phyloP scores from a whole-genome alignment of 2,888 invertebrate genomes.

The Choristoneura rosaceana region DNA sequence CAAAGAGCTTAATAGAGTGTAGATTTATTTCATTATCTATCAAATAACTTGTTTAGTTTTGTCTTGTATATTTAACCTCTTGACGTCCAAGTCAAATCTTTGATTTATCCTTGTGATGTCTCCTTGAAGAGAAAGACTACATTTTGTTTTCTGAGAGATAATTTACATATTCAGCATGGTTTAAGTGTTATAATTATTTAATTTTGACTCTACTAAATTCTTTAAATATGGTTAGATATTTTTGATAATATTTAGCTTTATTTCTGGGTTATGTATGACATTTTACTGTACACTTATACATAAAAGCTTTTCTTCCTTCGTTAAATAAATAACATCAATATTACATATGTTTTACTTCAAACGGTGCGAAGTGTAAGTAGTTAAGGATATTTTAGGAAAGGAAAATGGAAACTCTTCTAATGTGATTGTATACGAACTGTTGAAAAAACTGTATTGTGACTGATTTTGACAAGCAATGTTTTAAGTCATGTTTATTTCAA shows the following conservation, averaged over 20 bases:
- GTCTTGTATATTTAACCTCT: background rate
- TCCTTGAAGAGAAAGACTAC: background rate
- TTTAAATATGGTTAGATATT: too few species aligned
- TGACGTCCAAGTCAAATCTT: too few species aligned
- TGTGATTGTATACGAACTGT: slow-evolving; percentile 7
- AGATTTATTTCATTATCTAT: slow-evolving; percentile 19
- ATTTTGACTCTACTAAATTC: too few species aligned
- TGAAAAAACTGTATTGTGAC: background rate
- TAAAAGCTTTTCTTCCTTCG: background rate
- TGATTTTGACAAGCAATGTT: slow-evolving; percentile 6
- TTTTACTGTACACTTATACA: background rate
- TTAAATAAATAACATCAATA: background rate
- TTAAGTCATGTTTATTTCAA: background rate
- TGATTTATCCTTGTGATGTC: too few species aligned
- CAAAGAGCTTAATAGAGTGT: slow-evolving; percentile 37
- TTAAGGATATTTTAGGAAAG: background rate
- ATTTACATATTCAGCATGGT: background rate
- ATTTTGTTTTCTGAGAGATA: background rate
- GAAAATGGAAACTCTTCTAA: background rate
- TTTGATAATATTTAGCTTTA: too few species aligned
- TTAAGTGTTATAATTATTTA: too few species aligned
- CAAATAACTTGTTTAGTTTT: background rate
- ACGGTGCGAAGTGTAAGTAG: background rate
- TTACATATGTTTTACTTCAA: background rate
- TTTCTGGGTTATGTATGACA: background rate